Evolutionary conservation across 2,797 vertebrate species (phyloP).

Genomic region (Danio albolineatus): DNA sequence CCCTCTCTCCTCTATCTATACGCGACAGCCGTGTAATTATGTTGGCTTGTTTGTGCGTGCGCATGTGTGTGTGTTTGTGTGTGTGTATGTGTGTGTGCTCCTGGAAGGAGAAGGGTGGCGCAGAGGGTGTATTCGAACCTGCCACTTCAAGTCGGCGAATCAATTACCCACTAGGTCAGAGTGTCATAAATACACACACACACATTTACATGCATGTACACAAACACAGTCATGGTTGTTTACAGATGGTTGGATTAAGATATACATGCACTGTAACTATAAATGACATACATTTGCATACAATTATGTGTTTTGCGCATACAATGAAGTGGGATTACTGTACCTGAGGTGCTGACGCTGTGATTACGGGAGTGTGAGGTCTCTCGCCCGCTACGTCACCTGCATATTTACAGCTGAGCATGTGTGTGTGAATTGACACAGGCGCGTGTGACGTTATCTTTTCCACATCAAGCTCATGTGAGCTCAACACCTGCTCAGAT

Average conservation of each 20-base stretch:
- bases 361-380: constrained; percentile 19
- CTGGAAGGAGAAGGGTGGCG: neutral
- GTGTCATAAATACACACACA: constrained; percentile 1
- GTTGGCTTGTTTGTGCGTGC: constrained; percentile 20
- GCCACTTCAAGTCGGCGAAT: constrained; percentile 34
- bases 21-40: constrained; percentile 50
- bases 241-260: constrained; percentile 8
- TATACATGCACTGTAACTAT: neutral
- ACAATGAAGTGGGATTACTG: neutral
- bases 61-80: neutral
- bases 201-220: neutral
- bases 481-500: constrained; percentile 3
- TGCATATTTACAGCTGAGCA: constrained; percentile 18
- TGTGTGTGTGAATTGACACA: constrained; percentile 14
- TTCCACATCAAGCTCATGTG: constrained; percentile 3
- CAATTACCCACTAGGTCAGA: constrained; percentile 25
- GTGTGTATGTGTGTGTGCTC: neutral
- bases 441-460: neutral
- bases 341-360: neutral
- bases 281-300: neutral
- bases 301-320: constrained; percentile 13
- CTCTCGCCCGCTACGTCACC: neutral
- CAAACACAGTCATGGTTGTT: neutral
- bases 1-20: constrained; percentile 26
- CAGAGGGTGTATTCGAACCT: constrained; percentile 37